phyloP scores from a whole-genome alignment of 1,140 invertebrate species.

The Tetramorium alpestre region DNA sequence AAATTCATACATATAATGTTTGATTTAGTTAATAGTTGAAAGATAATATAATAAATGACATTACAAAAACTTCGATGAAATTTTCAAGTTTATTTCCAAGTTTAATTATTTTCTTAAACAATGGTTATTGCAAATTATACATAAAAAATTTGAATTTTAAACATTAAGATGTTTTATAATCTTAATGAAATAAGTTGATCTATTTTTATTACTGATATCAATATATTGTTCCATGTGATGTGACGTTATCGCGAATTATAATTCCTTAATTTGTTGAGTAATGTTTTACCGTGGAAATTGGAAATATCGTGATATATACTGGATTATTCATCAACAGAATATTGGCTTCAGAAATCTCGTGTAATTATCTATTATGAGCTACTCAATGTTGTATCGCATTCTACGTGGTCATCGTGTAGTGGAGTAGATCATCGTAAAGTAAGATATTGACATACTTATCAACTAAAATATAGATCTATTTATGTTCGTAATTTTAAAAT shows the following conservation, averaged over 20 bases:
- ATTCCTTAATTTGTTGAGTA: background rate
- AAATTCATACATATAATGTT: background rate
- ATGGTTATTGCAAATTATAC: background rate
- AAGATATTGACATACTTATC: conserved; percentile 4
- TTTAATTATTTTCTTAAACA: background rate
- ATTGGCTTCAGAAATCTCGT: background rate
- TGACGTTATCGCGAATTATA: background rate
- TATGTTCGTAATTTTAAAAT: background rate
- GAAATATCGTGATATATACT: background rate
- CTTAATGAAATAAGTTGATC: background rate
- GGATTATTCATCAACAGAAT: background rate
- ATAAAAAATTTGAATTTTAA: background rate
- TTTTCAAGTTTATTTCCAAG: background rate
- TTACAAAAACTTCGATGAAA: background rate
- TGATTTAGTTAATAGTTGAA: background rate
- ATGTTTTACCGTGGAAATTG: background rate
- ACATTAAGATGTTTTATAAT: background rate
- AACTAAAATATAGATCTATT: background rate
- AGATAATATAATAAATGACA: background rate
- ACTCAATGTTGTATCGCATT: background rate
- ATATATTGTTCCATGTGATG: background rate
- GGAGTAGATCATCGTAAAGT: conserved; percentile 28
- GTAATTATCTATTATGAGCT: background rate
- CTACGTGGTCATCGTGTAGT: background rate
- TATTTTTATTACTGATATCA: background rate